A percentile compares a stretch with the other conserved stretches of the same genome.
These are phyloP conservation scores for Loripinus fragilis DNA, from an alignment of 2,888 invertebrate species.

Conservation along the genomic window DNA sequence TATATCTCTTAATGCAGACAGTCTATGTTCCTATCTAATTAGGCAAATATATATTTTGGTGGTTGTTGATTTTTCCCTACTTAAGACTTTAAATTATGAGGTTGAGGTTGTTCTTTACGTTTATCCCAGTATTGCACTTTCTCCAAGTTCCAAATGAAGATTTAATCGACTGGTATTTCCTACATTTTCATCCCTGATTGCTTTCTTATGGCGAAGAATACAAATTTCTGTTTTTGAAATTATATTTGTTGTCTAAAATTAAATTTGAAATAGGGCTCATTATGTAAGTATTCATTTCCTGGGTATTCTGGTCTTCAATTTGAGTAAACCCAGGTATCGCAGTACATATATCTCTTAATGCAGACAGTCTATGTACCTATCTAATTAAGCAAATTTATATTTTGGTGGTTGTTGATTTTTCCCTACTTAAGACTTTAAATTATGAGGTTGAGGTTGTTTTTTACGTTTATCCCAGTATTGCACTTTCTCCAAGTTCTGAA, in stretches of 20 bases:
- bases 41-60: not conserved
- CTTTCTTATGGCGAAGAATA: not conserved
- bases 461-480: not conserved
- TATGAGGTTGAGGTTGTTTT: no score
- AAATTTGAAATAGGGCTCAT: not conserved
- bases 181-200: constrained; percentile 1
- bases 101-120: no score
- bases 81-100: no score
- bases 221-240: not conserved
- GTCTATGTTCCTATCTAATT: no score
- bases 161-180: not conserved
- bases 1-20: constrained; percentile 16
- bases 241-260: not conserved
- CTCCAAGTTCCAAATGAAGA: not conserved
- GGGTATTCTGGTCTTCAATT: not conserved
- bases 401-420: no score
- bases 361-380: no score
- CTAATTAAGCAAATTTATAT: not conserved
- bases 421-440: no score
- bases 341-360: constrained; percentile 17
- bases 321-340: constrained; percentile 9
- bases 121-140: not conserved
- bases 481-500: not conserved
- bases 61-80: no score
- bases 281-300: constrained; percentile 1